Evolutionary conservation across 2,113 vertebrate genomes (phyloP), one percentile per base, ranked within the genome.

Genomic region (Vulpes vulpes): DNA sequence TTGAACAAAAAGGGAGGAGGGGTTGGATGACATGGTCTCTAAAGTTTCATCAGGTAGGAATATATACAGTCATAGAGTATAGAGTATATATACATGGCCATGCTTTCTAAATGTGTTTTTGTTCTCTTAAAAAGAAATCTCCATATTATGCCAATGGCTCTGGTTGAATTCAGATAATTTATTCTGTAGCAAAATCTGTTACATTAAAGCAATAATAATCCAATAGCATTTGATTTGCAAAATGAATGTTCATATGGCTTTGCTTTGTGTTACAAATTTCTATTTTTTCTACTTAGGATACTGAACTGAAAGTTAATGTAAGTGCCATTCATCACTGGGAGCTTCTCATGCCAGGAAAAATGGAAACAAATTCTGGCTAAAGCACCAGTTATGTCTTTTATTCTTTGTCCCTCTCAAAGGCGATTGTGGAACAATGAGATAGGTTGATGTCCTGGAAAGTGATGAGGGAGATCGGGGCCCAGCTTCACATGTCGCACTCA

Each of bases 401-500:
- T 97, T 95, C 78, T 95, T 90, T 84, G 76, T 97, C 64, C 30
- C 89, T 73, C 74, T 87, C 80, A 82, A 81, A 97, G 76, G 95
- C 86, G 64, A 89, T 25, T 73, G 59, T 71, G 35, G 67, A 71
- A 89, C 76, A 96, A 86, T 10, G 55, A 96, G 95, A 92, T 59
- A 71, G 87, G 95, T 94, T 96, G 96, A 96, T 95, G 87, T 91
- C 51, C 90, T 1, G 22, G 95, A 95, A 98, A 94, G 67, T 25
- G 92, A 94, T 67, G 96, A 96, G 83, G 90, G 93, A 85, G 73
- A 92, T 78, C 8, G 0, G 59, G 38, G 74, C 60, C 85, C 20
- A 8, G 69, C 62, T 94, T 94, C 81, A 95, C 78, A 95, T 85
- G 43, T 35, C 2, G 2, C 32, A 51, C 80, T 22, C 76, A 19